Evolutionary conservation across 2,797 vertebrate genomes (phyloP), one percentile per base, ranked within the genome.

Genomic region (Melanotaenia boesemani): DNA sequence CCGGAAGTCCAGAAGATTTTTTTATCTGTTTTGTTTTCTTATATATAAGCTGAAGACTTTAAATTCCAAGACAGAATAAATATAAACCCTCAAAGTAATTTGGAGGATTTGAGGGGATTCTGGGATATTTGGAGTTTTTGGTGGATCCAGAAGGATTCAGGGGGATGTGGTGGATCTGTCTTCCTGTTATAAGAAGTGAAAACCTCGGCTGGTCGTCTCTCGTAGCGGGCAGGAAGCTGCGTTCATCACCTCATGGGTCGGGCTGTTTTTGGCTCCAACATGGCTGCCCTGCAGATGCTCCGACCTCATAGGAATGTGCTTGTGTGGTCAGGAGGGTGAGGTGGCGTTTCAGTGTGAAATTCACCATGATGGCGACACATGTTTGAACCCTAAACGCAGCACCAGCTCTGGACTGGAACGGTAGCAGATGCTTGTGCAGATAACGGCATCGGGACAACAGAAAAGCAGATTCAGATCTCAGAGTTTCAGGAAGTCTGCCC

Each of bases 261-360:
- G 52, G 10, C 41, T 5, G 28, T 26, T 34, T 24, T 41, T 9
- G 20, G 5, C n/a, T n/a, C n/a, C n/a, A n/a, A n/a, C n/a, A n/a
- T n/a, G n/a, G n/a, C n/a, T n/a, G 20, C 37, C 26, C 32, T 41
- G 30, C 58, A 36, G 70, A 2, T 1, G 52, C 39, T 36, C 15
- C 69, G 79, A 81, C 84, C 81, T 82, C 78, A 37, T 64, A 81
- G 87, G 85, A 86, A 88, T 90, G 72, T 71, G 32, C 63, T 24
- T 77, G 70, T 77, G 79, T 30, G 67, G 68, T 79, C 67, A 5
- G 52, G 52, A 64, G 75, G 67, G 34, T 20, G 69, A 82, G 76
- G 72, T 55, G 41, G 63, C 63, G 44, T 7, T 41, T 66, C 28
- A 0, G 74, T 82, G 93, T 88, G 88, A 93, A 84, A 93, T 93